These are phyloP conservation scores for Schrankia costaestrigalis DNA, from an alignment of 2,888 invertebrate genomes.

Conservation along the genomic window DNA sequence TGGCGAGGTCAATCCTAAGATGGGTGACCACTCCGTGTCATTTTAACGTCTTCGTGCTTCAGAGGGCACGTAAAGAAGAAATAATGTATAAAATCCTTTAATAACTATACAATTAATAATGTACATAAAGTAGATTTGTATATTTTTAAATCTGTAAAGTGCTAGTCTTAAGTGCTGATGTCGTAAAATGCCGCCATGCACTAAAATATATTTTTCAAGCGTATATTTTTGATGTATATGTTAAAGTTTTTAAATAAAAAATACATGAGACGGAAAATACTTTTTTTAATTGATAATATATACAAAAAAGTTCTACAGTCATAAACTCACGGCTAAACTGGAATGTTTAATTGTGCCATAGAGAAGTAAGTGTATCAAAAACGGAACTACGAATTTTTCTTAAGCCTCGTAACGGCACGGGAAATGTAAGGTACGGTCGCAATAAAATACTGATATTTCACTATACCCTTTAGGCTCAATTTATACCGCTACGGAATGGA, in stretches of 20 bases:
- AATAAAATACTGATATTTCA: too few relatives aligned
- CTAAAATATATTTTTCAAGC: constrained; percentile 56
- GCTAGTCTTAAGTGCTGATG: constrained; percentile 3
- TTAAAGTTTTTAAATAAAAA: constrained; percentile 50
- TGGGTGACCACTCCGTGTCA: too few relatives aligned
- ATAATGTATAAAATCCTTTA: too few relatives aligned
- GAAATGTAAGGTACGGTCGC: too few relatives aligned
- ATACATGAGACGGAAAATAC: constrained; percentile 52
- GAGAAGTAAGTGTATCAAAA: constrained; percentile 25
- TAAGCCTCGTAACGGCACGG: constrained; percentile 1
- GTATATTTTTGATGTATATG: constrained; percentile 31
- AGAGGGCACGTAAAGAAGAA: too few relatives aligned
- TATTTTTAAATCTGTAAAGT: too few relatives aligned
- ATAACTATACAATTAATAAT: too few relatives aligned
- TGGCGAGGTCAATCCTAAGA: too few relatives aligned
- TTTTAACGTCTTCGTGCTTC: too few relatives aligned
- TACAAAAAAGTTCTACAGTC: constrained; percentile 40
- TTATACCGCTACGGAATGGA: too few relatives aligned
- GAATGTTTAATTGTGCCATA: constrained; percentile 41
- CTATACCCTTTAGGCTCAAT: too few relatives aligned
- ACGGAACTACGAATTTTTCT: constrained; percentile 12
- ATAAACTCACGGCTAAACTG: constrained; percentile 29
- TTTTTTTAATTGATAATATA: constrained; percentile 52
- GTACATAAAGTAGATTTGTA: too few relatives aligned
- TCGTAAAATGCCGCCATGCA: constrained; percentile 27